These are phyloP conservation scores for Drosophila greeni DNA, from an alignment of 2,888 invertebrate genomes.

Conservation along the genomic window DNA sequence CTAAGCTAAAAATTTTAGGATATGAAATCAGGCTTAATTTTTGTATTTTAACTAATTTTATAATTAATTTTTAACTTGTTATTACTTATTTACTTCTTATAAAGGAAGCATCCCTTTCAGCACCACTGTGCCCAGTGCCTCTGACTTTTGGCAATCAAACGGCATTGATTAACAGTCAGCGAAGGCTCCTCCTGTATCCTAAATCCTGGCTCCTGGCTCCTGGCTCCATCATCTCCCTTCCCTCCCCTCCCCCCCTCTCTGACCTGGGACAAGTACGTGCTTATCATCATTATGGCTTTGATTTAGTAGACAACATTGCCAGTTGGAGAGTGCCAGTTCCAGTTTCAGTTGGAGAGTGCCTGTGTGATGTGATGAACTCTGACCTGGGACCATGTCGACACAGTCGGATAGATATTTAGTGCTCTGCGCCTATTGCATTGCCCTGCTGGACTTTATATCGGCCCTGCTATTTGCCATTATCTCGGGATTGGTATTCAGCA, in stretches of 20 bases:
- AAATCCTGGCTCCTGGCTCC: too few relatives aligned
- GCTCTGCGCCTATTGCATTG: conserved; percentile 63
- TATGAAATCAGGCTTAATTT: too few relatives aligned
- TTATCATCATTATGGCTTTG: conserved; percentile 71
- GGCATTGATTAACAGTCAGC: conserved; percentile 63
- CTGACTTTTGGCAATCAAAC: conserved; percentile 57
- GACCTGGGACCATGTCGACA: conserved; percentile 10
- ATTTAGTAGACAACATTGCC: conserved; percentile 59
- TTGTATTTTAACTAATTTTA: background rate
- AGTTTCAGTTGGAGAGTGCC: conserved; percentile 5
- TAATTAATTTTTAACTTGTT: background rate
- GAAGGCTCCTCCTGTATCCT: conserved; percentile 5
- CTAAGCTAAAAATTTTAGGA: background rate
- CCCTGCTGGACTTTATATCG: conserved; percentile 58
- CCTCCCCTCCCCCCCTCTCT: background rate
- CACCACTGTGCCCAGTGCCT: conserved; percentile 47
- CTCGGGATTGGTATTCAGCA: conserved; percentile 49
- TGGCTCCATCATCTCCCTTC: background rate
- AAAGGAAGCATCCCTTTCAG: background rate
- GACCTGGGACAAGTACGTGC: conserved; percentile 56
- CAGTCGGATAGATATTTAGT: conserved; percentile 56
- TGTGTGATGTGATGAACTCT: conserved; percentile 35
- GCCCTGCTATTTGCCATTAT: conserved; percentile 58
- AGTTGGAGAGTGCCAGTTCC: background rate
- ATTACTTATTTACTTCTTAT: background rate